Percentiles rank a stretch among this genome's conserved stretches.
Conservation (phyloP, 2,888 invertebrate species). For the Eilema caniola region DNA sequence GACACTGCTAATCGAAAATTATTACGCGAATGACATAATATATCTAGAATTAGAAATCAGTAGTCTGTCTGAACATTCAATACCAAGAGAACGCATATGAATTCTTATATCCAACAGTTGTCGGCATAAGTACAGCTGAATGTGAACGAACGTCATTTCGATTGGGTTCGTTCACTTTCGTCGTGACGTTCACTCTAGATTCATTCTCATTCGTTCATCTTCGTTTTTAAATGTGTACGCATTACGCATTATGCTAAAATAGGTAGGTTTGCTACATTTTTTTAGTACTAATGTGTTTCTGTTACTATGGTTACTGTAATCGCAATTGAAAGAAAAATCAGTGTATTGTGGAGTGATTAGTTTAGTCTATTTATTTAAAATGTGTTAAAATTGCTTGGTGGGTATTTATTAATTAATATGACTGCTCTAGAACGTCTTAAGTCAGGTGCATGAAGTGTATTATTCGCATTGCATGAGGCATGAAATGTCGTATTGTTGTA, state of each 20-base stretch:
- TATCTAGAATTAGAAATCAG: background rate
- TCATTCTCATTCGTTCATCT: background rate
- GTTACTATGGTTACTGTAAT: conserved; percentile 5
- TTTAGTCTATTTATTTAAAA: background rate
- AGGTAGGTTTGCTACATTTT: background rate
- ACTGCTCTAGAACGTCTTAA: background rate
- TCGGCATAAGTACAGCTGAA: background rate
- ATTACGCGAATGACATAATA: background rate
- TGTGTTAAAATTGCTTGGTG: background rate
- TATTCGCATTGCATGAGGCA: background rate
- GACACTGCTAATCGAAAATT: background rate
- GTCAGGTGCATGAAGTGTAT: background rate
- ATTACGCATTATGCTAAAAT: conserved; percentile 1
- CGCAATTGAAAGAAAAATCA: conserved; percentile 1
- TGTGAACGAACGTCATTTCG: background rate
- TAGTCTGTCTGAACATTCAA: too few species aligned
- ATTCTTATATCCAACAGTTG: background rate
- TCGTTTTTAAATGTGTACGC: background rate
- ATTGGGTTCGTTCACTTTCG: background rate
- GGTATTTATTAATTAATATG: background rate
- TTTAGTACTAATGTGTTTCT: background rate
- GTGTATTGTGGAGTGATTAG: background rate
- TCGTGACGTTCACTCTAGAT: background rate
- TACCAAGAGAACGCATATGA: background rate
- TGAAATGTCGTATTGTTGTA: background rate